Percentiles rank a stretch among this genome's conserved stretches.
Evolutionary conservation across 2,113 vertebrate species (phyloP).

Genomic region (Tenrec ecaudatus): DNA sequence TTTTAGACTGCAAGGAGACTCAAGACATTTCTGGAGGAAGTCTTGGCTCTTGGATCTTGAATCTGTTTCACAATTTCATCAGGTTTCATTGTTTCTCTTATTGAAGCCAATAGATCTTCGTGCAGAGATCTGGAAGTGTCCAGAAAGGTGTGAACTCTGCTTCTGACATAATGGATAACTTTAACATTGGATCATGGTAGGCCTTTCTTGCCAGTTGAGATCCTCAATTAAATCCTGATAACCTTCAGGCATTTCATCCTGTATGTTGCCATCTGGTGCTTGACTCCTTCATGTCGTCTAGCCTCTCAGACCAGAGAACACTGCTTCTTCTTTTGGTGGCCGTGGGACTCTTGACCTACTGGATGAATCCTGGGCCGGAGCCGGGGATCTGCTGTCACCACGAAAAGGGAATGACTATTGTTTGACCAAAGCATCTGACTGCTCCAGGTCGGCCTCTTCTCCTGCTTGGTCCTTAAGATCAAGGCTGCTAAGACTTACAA

Average conservation of each 20-base stretch:
- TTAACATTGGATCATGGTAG: constrained; percentile 99
- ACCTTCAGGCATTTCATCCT: constrained; percentile 93
- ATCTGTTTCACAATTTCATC: too few relatives aligned
- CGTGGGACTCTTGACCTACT: constrained; percentile 92
- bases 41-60: constrained; percentile 95
- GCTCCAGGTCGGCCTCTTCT: constrained; percentile 97
- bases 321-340: constrained; percentile 96
- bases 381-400: constrained; percentile 92
- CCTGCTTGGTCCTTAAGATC: constrained; percentile 97
- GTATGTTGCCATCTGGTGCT: constrained; percentile 98
- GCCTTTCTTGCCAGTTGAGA: constrained; percentile 98
- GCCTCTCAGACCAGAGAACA: constrained; percentile 94
- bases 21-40: constrained; percentile 97
- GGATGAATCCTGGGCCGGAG: constrained; percentile 91
- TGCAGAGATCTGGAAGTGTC: constrained; percentile 98
- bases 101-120: constrained; percentile 92
- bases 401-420: constrained; percentile 95
- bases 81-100: constrained; percentile 90
- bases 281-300: constrained; percentile 94
- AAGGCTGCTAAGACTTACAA: constrained; percentile 92
- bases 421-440: constrained; percentile 97
- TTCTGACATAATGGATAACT: constrained; percentile 98
- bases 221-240: constrained; percentile 98
- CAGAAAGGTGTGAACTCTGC: constrained; percentile 95
- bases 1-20: constrained; percentile 98